Evolutionary conservation across 2,113 vertebrate genomes (phyloP).

Genomic region (Elachura formosa): DNA sequence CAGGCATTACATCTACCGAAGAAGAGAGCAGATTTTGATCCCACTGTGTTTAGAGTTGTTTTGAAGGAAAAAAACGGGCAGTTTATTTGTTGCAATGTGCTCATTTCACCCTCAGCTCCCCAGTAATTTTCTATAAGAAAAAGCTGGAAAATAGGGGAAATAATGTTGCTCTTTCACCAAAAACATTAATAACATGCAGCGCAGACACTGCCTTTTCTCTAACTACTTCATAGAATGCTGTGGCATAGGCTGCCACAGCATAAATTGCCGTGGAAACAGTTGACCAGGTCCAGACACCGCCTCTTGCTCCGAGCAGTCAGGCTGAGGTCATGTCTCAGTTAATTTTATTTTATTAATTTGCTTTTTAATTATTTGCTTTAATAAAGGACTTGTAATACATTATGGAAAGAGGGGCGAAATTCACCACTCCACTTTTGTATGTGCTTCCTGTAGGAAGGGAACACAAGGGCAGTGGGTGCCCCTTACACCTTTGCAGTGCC

Average conservation of each 20-base stretch:
- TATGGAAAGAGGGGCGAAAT: not conserved
- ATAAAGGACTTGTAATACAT: not conserved
- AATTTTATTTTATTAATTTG: not conserved
- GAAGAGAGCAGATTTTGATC: not conserved
- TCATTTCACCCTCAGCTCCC: not conserved
- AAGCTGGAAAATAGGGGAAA: not conserved
- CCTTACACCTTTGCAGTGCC: not conserved
- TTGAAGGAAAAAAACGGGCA: not conserved
- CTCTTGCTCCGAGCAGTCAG: accelerated
- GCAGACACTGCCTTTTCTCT: not conserved
- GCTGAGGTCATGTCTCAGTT: not conserved
- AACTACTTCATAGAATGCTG: not conserved
- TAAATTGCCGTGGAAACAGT: too few species aligned
- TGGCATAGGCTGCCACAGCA: too few species aligned
- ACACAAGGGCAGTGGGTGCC: accelerated
- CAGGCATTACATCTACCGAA: not conserved
- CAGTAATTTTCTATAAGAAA: not conserved
- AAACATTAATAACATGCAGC: not conserved
- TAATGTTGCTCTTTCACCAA: not conserved
- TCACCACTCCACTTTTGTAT: not conserved
- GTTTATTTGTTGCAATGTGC: accelerated
- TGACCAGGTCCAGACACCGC: not conserved
- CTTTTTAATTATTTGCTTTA: not conserved
- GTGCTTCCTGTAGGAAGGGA: not conserved
- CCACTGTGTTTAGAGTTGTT: not conserved